Base-by-base conservation (phyloP, 2,797 vertebrate species). In the Urophycis tenuis region DNA sequence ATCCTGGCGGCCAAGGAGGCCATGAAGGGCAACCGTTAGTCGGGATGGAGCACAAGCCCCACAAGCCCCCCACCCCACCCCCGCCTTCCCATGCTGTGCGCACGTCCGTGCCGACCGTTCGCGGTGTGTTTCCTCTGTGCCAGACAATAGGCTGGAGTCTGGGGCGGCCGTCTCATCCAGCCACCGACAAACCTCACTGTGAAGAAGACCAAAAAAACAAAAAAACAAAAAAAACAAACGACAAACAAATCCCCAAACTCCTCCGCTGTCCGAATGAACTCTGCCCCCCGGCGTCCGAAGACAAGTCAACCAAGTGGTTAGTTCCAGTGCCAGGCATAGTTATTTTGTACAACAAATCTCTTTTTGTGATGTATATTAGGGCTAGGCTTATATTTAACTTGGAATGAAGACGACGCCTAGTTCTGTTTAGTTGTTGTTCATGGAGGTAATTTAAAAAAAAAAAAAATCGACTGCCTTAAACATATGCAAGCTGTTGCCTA, bases 1-100 rank as follows among this genome's bases (percentile, higher is more conserved):
- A 99, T 99, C 90, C 90, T 99, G 92, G 97, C 97, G 85, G 96
- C 97, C 92, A 99, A 99, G 95, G 97, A 99, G 82, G 97, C 97
- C 83, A 98, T 99, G 96, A 99, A 98, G 94, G 96, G 95, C 92
- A 98, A 94, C 90, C 96, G 96, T 90, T 99, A 98, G 91, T 88
- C 36, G 25, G 80, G 79, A 2, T 75, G 74, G 73, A 53, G 33
- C 35, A 79, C 81, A 81, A 75, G 67, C 81, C 78, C 83, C 78
- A n/a, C n/a, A n/a, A n/a, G 80, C 89, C 86, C 82, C 79, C 83
- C 67, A 70, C 67, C 19, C 19, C 32, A 30, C 32, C 25, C 75
- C 39, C 9, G 30, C 31, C 31, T 73, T 35, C 39, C 81, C 81
- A 85, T 89, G 89, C 88, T 91, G 89, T 90, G 87, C 89, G 88